Evolutionary conservation across 37 sponge, comb jelly and placozoan species (phyloP), one percentile per base, ranked within the genome.

Genomic region (Tethya wilhelma): DNA sequence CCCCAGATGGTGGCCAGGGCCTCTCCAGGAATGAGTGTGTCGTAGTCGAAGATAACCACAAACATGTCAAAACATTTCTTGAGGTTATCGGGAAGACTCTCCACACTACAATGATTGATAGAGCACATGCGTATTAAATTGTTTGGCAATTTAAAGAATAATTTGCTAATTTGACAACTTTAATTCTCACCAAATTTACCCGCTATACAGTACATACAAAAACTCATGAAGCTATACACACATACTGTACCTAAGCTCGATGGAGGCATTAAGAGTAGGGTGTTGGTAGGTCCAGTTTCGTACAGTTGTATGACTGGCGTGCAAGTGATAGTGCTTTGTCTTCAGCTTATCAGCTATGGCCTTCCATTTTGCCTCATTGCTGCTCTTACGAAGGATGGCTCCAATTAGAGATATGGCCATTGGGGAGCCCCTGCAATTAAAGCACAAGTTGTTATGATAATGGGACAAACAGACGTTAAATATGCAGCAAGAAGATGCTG

Each of bases 1-100:
- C 69, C 58, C 90, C 90, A 90, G 7, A 85, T 53, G 19, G 71
- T 80, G 2, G 69, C 85, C 56, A 90, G 82, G 0, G 64, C 87
- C 33, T 70, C 59, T 4, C 67, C 11, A 0, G 86, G 29, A n/a
- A 93, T 68, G 3, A 77, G 64, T n/a, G 67, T 44, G 49, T 89
- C 82, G 32, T 84, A 64, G 41, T 93, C 93, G 76, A 92, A 84
- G n/a, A n/a, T n/a, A 2, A 88, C 93, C 11, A 82, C 88, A 23
- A 92, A 41, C 40, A 41, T 49, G 5, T 84, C 53, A 74, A 86
- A 91, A 30, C 44, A 67, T 12, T 79, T 44, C 67, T 66, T 79
- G 0, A 66, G 53, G 5, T 87, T 73, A 0, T 44, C 70, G 1
- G 74, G 71, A 0, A 91, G 69, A 20, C 73, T 71, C 42, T 87